Percentiles rank a stretch among this genome's conserved stretches.
These are phyloP conservation scores for Ridgeia piscesae DNA, from an alignment of 1,140 invertebrate species.

Conservation along the genomic window DNA sequence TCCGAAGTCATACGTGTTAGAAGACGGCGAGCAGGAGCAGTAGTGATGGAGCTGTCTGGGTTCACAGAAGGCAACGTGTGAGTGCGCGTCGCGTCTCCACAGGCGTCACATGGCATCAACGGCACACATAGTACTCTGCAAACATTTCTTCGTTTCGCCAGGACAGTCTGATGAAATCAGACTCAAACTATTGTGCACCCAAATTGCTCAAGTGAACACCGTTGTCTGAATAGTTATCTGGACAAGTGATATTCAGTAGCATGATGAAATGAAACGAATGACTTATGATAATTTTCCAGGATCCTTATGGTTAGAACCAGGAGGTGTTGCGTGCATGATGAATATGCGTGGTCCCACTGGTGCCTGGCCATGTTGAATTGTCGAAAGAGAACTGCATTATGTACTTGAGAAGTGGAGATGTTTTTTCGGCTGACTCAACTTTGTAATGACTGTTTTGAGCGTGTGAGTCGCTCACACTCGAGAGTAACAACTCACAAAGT, in stretches of 20 bases:
- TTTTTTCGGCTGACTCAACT: background rate
- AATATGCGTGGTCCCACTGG: background rate
- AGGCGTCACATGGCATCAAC: background rate
- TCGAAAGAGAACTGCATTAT: background rate
- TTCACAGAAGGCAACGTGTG: background rate
- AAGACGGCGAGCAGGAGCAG: constrained; percentile 33
- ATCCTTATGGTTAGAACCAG: background rate
- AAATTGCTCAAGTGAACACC: background rate
- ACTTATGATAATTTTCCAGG: background rate
- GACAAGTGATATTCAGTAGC: background rate
- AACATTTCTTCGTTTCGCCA: background rate
- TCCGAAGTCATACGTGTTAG: constrained; percentile 52
- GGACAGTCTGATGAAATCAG: background rate
- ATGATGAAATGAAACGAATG: background rate
- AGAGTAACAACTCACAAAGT: background rate
- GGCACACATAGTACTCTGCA: background rate
- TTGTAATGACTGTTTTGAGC: background rate
- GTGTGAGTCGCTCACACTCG: background rate
- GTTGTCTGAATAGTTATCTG: background rate
- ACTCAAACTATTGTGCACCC: background rate
- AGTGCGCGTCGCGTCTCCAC: background rate
- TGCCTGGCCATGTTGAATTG: background rate
- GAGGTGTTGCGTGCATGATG: background rate
- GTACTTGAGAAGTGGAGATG: background rate
- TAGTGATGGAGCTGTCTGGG: background rate